Conservation (phyloP, 2,888 invertebrate genomes). For the Nemoura dubitans region DNA sequence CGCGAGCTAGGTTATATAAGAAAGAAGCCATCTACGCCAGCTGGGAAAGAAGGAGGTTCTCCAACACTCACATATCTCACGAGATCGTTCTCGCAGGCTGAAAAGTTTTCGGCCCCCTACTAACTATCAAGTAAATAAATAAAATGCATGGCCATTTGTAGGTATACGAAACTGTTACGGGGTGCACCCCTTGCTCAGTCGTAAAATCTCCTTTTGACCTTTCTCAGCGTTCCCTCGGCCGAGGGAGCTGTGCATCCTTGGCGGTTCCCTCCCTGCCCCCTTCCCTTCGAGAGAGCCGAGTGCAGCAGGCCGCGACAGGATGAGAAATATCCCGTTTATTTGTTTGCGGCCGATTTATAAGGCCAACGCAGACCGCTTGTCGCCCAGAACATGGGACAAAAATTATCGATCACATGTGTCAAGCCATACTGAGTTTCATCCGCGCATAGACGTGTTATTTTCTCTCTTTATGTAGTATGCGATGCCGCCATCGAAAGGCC, state of each 20-base stretch:
- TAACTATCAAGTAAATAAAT: background rate
- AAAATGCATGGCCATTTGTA: background rate
- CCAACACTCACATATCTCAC: background rate
- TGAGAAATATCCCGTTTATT: background rate
- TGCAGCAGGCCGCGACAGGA: background rate
- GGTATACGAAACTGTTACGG: background rate
- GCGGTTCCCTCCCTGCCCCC: too few relatives aligned
- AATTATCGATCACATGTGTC: background rate
- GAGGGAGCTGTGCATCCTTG: too few relatives aligned
- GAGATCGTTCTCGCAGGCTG: background rate
- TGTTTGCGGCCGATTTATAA: background rate
- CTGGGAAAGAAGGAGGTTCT: background rate
- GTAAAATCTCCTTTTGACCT: background rate
- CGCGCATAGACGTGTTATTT: background rate
- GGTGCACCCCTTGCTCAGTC: background rate
- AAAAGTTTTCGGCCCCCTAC: background rate
- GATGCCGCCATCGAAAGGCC: too few relatives aligned
- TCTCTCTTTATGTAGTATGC: background rate
- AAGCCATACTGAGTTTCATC: background rate
- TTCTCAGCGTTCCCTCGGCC: background rate
- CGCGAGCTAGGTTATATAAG: background rate
- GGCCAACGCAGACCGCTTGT: background rate
- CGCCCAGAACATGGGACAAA: background rate
- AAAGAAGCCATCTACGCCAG: background rate
- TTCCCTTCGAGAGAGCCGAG: too few relatives aligned